Percentiles rank a stretch among this genome's conserved stretches.
Conservation (phyloP, 2,888 invertebrate genomes). For the Leptinotarsa rubiginosa region DNA sequence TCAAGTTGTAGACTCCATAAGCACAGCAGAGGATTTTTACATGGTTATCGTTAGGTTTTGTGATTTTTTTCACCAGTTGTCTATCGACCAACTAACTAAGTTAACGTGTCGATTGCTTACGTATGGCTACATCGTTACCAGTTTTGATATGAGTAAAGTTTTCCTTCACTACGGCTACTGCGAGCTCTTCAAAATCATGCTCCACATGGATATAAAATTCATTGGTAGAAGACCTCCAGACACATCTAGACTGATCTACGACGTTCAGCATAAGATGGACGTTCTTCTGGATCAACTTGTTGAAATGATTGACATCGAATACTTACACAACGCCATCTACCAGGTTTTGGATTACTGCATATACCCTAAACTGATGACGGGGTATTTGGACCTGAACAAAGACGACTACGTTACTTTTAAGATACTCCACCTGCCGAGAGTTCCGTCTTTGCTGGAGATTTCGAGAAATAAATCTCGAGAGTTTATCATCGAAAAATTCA, state of each 20-base stretch:
- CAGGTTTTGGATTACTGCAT: conserved; percentile 47
- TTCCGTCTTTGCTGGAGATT: conserved; percentile 55
- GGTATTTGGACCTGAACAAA: conserved; percentile 41
- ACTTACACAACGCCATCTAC: conserved; percentile 45
- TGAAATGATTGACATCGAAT: conserved; percentile 39
- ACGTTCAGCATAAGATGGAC: conserved; percentile 36
- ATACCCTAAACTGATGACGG: conserved; percentile 42
- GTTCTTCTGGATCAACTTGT: conserved; percentile 42
- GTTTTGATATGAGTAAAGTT: conserved; percentile 47
- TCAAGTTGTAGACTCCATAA: conserved; percentile 47
- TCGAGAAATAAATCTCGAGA: conserved; percentile 53
- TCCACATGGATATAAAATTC: conserved; percentile 51
- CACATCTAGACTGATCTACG: conserved; percentile 47
- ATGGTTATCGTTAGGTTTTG: conserved; percentile 43
- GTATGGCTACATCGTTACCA: conserved; percentile 42
- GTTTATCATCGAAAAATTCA: conserved; percentile 46
- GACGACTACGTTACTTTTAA: conserved; percentile 45
- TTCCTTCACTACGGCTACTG: conserved; percentile 50
- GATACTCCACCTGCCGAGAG: conserved; percentile 41
- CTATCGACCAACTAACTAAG: conserved; percentile 43
- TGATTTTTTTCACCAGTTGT: conserved; percentile 43
- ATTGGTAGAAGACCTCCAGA: conserved; percentile 39
- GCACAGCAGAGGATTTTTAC: conserved; percentile 46
- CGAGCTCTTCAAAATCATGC: conserved; percentile 48
- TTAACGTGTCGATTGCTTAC: conserved; percentile 45